A percentile compares a stretch with the other conserved stretches of the same genome.
phyloP scores from a whole-genome alignment of 2,113 vertebrate genomes.

The Zosterops lateralis region DNA sequence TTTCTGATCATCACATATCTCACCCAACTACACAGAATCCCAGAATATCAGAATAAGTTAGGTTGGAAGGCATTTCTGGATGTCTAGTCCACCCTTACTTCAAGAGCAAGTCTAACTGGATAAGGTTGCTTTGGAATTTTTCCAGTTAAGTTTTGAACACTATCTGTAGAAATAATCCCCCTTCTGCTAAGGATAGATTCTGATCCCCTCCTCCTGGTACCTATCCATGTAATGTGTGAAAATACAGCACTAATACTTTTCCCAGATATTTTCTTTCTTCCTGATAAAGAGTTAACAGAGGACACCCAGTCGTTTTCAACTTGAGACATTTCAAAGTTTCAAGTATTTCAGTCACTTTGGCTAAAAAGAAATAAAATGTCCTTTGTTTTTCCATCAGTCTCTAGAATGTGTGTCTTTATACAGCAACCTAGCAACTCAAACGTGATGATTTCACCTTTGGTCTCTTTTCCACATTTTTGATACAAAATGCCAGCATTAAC shows the following conservation, averaged over 20 bases:
- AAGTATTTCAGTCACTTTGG: neutral
- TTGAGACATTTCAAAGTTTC: neutral
- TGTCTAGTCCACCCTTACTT: neutral
- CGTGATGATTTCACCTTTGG: neutral
- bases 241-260: neutral
- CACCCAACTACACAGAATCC: neutral
- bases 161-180: neutral
- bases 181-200: neutral
- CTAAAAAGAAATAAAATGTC: neutral
- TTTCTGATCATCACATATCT: neutral
- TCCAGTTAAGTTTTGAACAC: neutral
- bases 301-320: neutral
- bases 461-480: neutral
- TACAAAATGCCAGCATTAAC: neutral
- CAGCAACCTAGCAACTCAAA: neutral
- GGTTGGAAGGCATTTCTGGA: neutral
- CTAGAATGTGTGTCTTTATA: fast-evolving
- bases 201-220: neutral
- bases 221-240: neutral
- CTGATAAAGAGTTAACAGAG: neutral
- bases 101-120: neutral
- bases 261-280: neutral
- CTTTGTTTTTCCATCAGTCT: neutral
- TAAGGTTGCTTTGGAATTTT: neutral
- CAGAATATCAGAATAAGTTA: neutral